phyloP scores from a whole-genome alignment of 2,797 vertebrate genomes.

The Agapornis canus region DNA sequence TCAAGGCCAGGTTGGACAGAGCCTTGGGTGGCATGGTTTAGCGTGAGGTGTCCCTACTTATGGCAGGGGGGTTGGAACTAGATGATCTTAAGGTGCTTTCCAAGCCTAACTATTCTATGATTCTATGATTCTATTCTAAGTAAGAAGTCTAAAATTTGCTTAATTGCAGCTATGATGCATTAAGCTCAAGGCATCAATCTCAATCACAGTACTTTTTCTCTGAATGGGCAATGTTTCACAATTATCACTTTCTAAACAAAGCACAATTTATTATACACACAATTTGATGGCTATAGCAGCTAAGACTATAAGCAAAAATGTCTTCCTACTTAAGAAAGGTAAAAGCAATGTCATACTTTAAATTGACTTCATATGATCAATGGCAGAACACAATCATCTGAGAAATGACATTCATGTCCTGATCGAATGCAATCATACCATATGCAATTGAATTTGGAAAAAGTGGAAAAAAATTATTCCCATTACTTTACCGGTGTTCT shows the following conservation, averaged over 20 bases:
- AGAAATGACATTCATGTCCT: conserved; percentile 1
- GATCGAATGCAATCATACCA: conserved; percentile 27
- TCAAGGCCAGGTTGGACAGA: too few species aligned
- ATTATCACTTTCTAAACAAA: conserved; percentile 14
- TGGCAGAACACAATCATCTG: conserved; percentile 13
- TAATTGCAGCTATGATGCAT: conserved; percentile 13
- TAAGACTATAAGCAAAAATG: background rate
- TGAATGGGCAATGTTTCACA: conserved; percentile 37
- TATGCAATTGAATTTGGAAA: conserved; percentile 26
- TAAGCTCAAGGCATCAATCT: conserved; percentile 45
- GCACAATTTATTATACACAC: conserved; percentile 41
- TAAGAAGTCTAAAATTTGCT: conserved; percentile 10
- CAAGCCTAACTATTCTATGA: too few species aligned
- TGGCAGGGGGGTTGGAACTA: too few species aligned
- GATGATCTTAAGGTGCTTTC: too few species aligned
- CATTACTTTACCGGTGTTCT: background rate
- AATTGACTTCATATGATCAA: conserved; percentile 28
- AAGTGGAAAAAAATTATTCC: conserved; percentile 12
- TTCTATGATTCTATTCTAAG: background rate
- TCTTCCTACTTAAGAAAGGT: background rate
- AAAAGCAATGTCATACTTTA: conserved; percentile 43
- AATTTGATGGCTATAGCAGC: background rate
- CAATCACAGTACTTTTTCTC: background rate
- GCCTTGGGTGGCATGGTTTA: too few species aligned
- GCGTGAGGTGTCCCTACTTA: too few species aligned